Evolutionary conservation across 2,113 vertebrate species (phyloP), one percentile per base, ranked within the genome.

Genomic region (Panthera leo): DNA sequence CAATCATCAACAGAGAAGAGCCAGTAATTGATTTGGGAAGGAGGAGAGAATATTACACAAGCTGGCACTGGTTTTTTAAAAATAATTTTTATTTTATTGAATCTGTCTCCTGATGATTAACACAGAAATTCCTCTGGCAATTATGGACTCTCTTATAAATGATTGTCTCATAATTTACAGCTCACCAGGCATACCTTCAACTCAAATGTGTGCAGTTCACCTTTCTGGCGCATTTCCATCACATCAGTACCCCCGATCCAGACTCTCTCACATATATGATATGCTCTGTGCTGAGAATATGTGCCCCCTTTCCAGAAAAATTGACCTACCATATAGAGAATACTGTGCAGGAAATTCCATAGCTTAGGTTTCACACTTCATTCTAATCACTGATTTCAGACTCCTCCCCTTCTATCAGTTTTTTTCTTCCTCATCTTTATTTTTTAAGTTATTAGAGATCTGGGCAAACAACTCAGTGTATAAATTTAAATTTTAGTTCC

Each of bases 81-180:
- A 45, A 12, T 48, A 23, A 61, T 65, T 65, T 34, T 97, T 97
- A 87, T 94, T 79, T 94, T 97, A 98, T 97, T 97, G 91, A 94
- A 92, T 98, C 96, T 98, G 92, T 98, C 92, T 93, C 95, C 13
- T 16, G 18, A 86, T 98, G 96, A 98, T 98, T 98, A 98, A 97
- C 95, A 96, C 94, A 98, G 75, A 98, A 98, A 97, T 98, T 97
- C 88, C 92, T 98, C 89, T 82, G 97, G 94, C 94, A 98, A 97
- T 98, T 98, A 96, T 58, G 91, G 91, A 82, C 80, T 96, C 82
- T 95, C 73, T 97, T 85, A 5, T 29, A 98, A 98, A 98, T 94
- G 95, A 97, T 95, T 85, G 78, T 75, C 95, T 96, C 55, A 12
- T 92, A 94, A 96, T 96, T 98, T 95, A 98, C 45, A 97, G 97